A percentile compares a stretch with the other conserved stretches of the same genome.
phyloP scores from a whole-genome alignment of 2,888 invertebrate species.

The Hypena proboscidalis region DNA sequence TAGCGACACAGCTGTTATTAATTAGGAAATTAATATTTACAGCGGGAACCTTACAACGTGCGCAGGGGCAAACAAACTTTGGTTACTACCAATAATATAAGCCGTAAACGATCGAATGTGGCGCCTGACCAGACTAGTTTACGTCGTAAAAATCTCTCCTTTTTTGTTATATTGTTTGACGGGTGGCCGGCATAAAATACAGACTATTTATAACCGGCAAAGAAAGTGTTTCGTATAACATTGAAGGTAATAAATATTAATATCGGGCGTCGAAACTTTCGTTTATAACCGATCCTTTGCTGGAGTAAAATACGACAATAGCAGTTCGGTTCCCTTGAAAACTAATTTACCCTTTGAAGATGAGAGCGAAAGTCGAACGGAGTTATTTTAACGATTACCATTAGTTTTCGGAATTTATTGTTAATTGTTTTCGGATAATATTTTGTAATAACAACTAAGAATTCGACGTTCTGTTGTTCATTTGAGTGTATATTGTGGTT shows the following conservation, averaged over 20 bases:
- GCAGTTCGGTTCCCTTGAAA: slow-evolving; percentile 47
- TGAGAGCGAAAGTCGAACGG: slow-evolving; percentile 32
- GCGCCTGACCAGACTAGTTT: slow-evolving; percentile 49
- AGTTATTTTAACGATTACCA: slow-evolving; percentile 42
- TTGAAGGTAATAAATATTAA: slow-evolving; percentile 78
- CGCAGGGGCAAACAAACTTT: slow-evolving; percentile 50
- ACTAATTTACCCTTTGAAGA: slow-evolving; percentile 55
- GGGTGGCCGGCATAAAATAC: slow-evolving; percentile 74
- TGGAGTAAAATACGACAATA: slow-evolving; percentile 58
- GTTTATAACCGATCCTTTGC: slow-evolving; percentile 63
- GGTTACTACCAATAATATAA: slow-evolving; percentile 54
- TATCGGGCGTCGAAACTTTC: slow-evolving; percentile 69
- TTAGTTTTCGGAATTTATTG: slow-evolving; percentile 24
- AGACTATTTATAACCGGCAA: slow-evolving; percentile 74
- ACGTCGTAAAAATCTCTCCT: slow-evolving; percentile 58
- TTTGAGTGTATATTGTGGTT: too few relatives aligned
- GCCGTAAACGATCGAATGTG: slow-evolving; percentile 51
- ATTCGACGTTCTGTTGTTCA: too few relatives aligned
- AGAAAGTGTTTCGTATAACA: slow-evolving; percentile 70
- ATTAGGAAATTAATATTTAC: slow-evolving; percentile 44
- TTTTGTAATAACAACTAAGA: too few relatives aligned
- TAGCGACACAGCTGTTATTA: slow-evolving; percentile 44
- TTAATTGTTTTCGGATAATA: slow-evolving; percentile 20
- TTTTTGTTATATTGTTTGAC: slow-evolving; percentile 74
- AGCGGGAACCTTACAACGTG: slow-evolving; percentile 36